These are phyloP conservation scores for Tenualosa ilisha DNA, from an alignment of 2,797 vertebrate species.

Conservation along the genomic window DNA sequence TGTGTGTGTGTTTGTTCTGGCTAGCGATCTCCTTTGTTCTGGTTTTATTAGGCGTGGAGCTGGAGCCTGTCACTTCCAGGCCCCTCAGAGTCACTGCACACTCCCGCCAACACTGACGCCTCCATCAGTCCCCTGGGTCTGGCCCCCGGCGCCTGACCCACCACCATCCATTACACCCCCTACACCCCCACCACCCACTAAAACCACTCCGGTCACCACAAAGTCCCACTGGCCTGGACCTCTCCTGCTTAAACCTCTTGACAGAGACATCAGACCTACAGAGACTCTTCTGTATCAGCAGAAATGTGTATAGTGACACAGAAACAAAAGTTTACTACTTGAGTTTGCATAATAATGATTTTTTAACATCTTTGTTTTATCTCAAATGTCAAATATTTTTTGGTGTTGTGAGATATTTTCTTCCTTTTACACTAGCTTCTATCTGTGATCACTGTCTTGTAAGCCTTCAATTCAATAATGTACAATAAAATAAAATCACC, in stretches of 20 bases:
- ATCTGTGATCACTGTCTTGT: no score
- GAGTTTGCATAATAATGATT: no score
- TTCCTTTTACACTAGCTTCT: no score
- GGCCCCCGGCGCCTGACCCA: neutral
- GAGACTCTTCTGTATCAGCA: neutral
- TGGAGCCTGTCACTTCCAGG: constrained; percentile 47
- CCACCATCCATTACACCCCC: neutral
- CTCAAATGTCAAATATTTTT: no score
- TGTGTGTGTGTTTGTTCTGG: constrained; percentile 46
- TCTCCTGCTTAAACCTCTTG: constrained; percentile 16
- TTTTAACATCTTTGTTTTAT: no score
- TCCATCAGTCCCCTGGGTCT: neutral
- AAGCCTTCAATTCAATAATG: no score
- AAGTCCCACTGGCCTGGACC: constrained; percentile 14
- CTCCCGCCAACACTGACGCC: neutral
- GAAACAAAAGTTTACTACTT: neutral
- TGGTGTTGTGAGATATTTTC: no score
- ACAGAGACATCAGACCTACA: neutral
- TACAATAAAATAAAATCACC: no score
- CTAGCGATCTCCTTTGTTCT: constrained; percentile 49
- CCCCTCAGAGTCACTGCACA: constrained; percentile 21
- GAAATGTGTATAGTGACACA: neutral
- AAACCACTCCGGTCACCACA: constrained; percentile 1
- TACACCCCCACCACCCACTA: neutral
- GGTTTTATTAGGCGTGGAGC: constrained; percentile 52